Evolutionary conservation across 2,113 vertebrate genomes (phyloP), one percentile per base, ranked within the genome.

Genomic region (Hippocampus zosterae): DNA sequence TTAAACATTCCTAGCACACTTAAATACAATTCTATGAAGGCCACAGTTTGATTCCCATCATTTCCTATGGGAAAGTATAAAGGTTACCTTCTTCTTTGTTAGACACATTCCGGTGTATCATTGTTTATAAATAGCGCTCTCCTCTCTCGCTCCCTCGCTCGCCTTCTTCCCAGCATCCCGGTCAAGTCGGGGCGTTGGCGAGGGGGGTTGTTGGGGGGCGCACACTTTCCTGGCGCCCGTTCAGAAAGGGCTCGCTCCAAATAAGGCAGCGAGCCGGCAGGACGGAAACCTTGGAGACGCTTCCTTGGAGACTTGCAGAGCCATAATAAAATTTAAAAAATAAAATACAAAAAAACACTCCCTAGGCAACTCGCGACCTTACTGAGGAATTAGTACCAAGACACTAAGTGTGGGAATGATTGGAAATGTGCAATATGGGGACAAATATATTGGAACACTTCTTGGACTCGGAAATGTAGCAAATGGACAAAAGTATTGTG

Each of bases 181-280:
- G 25, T 56, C 67, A 21, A 55, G 46, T 52, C 93, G 92, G 92
- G 91, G 25, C 1, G 25, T 27, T 25, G 46, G 53, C n/a, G n/a
- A n/a, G n/a, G n/a, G n/a, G n/a, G n/a, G n/a, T n/a, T n/a, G n/a
- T n/a, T n/a, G 92, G 92, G 91, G 46, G 48, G 55, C 65, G 46
- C 48, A 67, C 9, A 94, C 91, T 99, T 98, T 99, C 96, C 97
- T 99, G 97, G 97, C 95, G 76, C 70, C 65, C 81, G 85, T 95
- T 96, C 97, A 99, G 97, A 96, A 99, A 99, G 95, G 93, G 94
- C 29, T 55, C 25, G 33, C 48, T 68, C 67, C 67, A 68, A 68
- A 68, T 53, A 68, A 68, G 67, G 67, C 94, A 94, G 91, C 81
- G 86, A 69, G 84, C 89, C 91, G 90, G 95, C 95, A 95, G 95